A percentile compares a stretch with the other conserved stretches of the same genome.
phyloP scores from a whole-genome alignment of 2,888 invertebrate genomes.

The Phyllotreta striolata region DNA sequence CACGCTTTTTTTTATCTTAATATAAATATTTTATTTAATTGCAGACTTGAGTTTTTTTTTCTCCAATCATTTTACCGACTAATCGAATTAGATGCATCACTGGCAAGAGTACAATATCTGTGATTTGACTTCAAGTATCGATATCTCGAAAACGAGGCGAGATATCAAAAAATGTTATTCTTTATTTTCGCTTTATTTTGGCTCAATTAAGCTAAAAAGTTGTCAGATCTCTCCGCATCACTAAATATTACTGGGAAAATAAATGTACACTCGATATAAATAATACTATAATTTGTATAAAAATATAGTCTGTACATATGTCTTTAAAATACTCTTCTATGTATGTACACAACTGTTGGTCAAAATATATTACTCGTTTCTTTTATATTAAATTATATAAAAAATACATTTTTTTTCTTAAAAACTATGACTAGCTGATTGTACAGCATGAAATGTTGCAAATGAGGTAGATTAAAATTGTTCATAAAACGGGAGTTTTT shows the following conservation, averaged over 20 bases:
- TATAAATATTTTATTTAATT: slow-evolving; percentile 8
- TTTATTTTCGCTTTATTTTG: no score
- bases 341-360: slow-evolving; percentile 50
- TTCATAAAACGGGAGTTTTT: slow-evolving; percentile 47
- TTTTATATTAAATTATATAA: slow-evolving; percentile 46
- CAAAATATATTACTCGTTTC: slow-evolving; percentile 48
- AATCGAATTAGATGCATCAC: no score
- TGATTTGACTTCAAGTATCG: no score
- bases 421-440: slow-evolving; percentile 62
- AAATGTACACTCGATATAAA: slow-evolving; percentile 51
- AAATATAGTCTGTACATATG: slow-evolving; percentile 59
- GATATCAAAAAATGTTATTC: no score
- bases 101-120: no score
- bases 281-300: slow-evolving; percentile 61
- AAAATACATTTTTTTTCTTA: slow-evolving; percentile 53
- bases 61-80: no score
- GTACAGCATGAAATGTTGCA: slow-evolving; percentile 62
- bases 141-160: no score
- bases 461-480: slow-evolving; percentile 60
- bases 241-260: neutral
- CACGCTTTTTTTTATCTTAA: slow-evolving; percentile 17
- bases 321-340: slow-evolving; percentile 49
- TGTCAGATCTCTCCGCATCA: no score
- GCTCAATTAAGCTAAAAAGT: no score
- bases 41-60: neutral